Base-by-base conservation (phyloP, 2,797 vertebrate genomes). In the Thunnus albacares region DNA sequence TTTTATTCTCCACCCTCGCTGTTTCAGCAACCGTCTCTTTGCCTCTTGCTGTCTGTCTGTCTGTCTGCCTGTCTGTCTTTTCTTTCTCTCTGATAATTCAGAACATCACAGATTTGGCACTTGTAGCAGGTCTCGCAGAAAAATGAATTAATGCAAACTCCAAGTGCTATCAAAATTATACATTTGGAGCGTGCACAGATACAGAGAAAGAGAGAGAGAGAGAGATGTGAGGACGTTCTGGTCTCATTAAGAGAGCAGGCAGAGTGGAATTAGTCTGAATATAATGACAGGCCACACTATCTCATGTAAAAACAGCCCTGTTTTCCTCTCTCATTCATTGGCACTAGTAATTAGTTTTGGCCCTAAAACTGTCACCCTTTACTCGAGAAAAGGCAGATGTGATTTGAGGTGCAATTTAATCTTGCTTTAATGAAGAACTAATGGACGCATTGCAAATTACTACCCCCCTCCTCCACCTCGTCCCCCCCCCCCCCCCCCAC, bases 361-460 rank as follows among this genome's bases (percentile, higher is more conserved):
- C 97, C 97, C 98, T 97, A 98, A 98, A 99, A 99, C 99, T 97
- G 97, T 98, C 98, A 99, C 98, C 98, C 98, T 99, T 99, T 99
- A 98, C 98, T 99, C 97, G 97, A 97, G 97, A 97, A 97, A 98
- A 98, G 97, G 97, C 98, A 99, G 98, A 99, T 99, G 98, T 98
- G 98, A 99, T 99, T 99, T 97, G 97, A 97, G 94, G 96, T 98
- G 97, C 98, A 99, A 99, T 99, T 99, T 99, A 99, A 99, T 99
- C 98, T 99, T 97, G 98, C 98, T 99, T 99, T 99, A 99, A 99
- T 99, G 98, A 99, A 99, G 97, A 99, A 99, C 98, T 99, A 99
- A 99, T 99, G 98, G 98, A 99, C 97, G 97, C 97, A 97, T 98
- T 96, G 97, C 98, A 99, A 99, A 99, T 99, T 99, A 99, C 97